Base-by-base conservation (phyloP, 2,113 vertebrate genomes). In the Sclerurus mexicanus region DNA sequence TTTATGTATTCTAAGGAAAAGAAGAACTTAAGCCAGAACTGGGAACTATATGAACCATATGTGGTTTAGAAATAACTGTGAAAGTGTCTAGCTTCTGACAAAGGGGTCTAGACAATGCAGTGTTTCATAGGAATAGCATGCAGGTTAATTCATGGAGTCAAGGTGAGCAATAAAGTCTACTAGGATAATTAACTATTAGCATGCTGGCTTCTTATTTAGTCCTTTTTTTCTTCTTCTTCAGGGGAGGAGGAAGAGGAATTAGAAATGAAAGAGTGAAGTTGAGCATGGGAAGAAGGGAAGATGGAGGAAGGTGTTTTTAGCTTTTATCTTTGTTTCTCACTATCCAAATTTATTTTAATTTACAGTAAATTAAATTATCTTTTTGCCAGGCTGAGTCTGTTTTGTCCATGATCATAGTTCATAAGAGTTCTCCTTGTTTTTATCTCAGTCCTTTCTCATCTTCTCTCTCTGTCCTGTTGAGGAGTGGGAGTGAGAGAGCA, bases 31-130 rank as follows among this genome's bases (percentile, higher is more conserved):
- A 89, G 47, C 23, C 50, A 92, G 18, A 88, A 90, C 35, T 33
- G 55, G 18, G 93, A 95, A 84, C 53, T 86, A 4, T 59, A 80
- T 75, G 55, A 95, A 91, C 4, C 12, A 31, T 76, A 55, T 47
- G 46, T 80, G 17, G 16, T 74, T 85, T 84, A 72, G 47, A 93
- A 87, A 75, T 69, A 96, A 83, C 40, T 33, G 14, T 66, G 46
- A 14, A 69, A 68, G 1, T 47, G 59, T 95, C n/a, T 92, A 6
- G 4, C 82, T 94, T 90, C 49, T 17, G 47, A 44, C 5, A 9
- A 27, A 81, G 7, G 4, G 8, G 2, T n/a, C 52, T 85, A 5
- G 4, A 52, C 83, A 71, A 89, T 28, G 20, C 3, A 44, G 7
- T 10, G 85, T 88, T 85, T 31, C 28, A 50, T 42, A 52, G 27